Evolutionary conservation across 2,113 vertebrate species (phyloP).

Genomic region (Aepyceros melampus): DNA sequence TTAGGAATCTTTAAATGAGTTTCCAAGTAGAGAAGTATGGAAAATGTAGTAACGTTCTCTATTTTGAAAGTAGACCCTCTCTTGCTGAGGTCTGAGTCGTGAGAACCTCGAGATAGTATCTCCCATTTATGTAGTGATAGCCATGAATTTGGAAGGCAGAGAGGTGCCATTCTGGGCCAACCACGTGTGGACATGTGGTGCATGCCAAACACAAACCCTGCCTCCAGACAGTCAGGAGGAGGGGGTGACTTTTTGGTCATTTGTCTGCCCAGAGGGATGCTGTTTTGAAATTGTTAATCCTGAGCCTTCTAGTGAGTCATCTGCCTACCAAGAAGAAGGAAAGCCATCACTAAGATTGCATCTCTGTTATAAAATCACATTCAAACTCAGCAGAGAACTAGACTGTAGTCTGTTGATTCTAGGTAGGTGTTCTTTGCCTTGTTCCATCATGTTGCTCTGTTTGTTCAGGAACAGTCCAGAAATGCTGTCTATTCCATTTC

Average conservation of each 20-base stretch:
- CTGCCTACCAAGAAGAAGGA: background rate
- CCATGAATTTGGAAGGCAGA: background rate
- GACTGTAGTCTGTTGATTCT: background rate
- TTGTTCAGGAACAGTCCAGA: background rate
- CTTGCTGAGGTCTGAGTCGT: background rate
- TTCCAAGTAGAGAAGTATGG: constrained; percentile 1
- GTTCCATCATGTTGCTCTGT: background rate
- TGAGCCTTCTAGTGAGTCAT: background rate
- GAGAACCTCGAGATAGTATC: background rate
- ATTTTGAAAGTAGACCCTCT: background rate
- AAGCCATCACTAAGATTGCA: background rate
- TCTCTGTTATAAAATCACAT: background rate
- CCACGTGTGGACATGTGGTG: background rate
- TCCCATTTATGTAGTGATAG: background rate
- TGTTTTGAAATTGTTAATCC: constrained; percentile 4
- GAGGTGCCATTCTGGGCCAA: background rate
- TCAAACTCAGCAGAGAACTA: background rate
- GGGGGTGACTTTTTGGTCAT: background rate
- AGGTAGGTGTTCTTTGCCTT: background rate
- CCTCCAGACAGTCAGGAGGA: background rate
- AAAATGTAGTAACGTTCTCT: constrained; percentile 43
- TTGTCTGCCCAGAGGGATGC: background rate
- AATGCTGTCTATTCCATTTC: background rate
- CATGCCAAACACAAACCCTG: background rate
- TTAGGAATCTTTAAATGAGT: constrained; percentile 63